Evolutionary conservation across 2,888 invertebrate species (phyloP).

Genomic region (Bellardia bayeri): DNA sequence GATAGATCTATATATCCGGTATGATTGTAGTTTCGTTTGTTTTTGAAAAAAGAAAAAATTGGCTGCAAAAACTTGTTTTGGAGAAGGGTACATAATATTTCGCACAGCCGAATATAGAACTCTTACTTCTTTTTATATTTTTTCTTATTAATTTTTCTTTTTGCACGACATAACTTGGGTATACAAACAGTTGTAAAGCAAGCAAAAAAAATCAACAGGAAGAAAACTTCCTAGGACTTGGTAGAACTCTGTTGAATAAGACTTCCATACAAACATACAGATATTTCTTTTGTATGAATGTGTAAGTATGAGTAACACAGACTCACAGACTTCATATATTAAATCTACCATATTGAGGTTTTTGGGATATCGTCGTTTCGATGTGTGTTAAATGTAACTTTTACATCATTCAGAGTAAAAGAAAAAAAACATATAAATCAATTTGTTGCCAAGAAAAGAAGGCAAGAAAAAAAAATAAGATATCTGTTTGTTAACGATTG

Average conservation of each 20-base stretch:
- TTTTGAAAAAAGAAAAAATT: too few species aligned
- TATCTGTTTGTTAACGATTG: slow-evolving; percentile 58
- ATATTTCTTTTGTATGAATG: neutral
- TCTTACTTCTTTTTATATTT: neutral
- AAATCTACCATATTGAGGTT: neutral
- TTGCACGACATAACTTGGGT: slow-evolving; percentile 1
- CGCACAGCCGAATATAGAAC: too few species aligned
- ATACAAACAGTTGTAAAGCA: slow-evolving; percentile 7
- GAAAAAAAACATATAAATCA: slow-evolving; percentile 48
- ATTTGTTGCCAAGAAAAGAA: slow-evolving; percentile 52
- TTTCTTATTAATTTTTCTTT: neutral
- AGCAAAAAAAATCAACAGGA: neutral
- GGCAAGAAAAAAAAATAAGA: slow-evolving; percentile 8
- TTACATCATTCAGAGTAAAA: neutral
- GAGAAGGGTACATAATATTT: too few species aligned
- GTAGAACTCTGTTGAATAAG: neutral
- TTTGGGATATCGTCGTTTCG: neutral
- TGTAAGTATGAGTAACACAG: neutral
- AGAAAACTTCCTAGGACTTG: neutral
- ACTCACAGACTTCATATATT: neutral
- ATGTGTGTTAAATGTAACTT: slow-evolving; percentile 29
- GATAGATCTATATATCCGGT: too few species aligned
- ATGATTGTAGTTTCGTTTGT: too few species aligned
- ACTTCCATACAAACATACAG: neutral
- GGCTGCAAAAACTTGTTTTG: too few species aligned